A percentile compares a stretch with the other conserved stretches of the same genome.
These are phyloP conservation scores for Vidua chalybeata DNA, from an alignment of 2,113 vertebrate species.

Conservation along the genomic window DNA sequence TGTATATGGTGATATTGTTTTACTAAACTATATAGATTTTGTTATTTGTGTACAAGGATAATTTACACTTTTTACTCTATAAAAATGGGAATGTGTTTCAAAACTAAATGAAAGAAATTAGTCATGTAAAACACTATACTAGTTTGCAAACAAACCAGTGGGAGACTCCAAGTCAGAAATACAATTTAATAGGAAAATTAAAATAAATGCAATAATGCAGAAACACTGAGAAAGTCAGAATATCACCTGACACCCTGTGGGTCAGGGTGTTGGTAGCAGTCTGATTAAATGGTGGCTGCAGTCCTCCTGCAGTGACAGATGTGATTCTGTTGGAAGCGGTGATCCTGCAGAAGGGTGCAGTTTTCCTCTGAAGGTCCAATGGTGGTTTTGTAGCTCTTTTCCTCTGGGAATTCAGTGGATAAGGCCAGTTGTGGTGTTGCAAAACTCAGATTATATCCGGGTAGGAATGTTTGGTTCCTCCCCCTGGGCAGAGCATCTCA, in stretches of 20 bases:
- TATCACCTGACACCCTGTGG: background rate
- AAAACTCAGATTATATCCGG: background rate
- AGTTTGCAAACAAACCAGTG: background rate
- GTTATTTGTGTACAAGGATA: background rate
- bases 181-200: background rate
- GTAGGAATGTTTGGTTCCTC: background rate
- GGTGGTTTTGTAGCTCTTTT: background rate
- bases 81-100: background rate
- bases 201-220: background rate
- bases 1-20: background rate
- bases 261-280: background rate
- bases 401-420: too few species aligned
- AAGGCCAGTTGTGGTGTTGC: rapidly evolving
- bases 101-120: background rate
- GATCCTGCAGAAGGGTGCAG: rapidly evolving
- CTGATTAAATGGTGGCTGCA: background rate
- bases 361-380: background rate
- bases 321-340: background rate
- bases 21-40: background rate
- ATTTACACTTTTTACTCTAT: background rate
- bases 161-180: too few species aligned
- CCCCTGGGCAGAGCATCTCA: background rate
- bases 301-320: background rate
- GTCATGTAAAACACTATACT: background rate
- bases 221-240: background rate